phyloP scores from a whole-genome alignment of 2,888 invertebrate species.

The Ectemnius cavifrons region DNA sequence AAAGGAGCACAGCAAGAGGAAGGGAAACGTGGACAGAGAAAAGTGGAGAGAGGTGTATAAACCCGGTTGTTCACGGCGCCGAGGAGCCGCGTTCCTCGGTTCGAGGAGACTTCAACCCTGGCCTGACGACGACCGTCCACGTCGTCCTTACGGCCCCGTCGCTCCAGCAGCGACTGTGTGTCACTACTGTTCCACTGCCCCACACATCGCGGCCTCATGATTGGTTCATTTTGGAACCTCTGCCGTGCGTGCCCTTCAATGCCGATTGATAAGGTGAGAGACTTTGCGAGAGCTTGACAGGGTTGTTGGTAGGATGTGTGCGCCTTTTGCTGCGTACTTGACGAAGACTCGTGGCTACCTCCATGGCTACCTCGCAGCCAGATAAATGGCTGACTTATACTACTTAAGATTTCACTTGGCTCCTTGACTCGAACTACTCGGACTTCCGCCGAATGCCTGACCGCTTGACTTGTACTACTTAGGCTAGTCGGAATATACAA shows the following conservation, averaged over 20 bases:
- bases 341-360: no score
- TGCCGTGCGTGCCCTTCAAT: conserved; percentile 98
- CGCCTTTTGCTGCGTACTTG: no score
- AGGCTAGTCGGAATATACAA: no score
- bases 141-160: conserved; percentile 64
- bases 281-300: conserved; percentile 6
- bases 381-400: no score
- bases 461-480: no score
- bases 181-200: conserved; percentile 75
- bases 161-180: conserved; percentile 65
- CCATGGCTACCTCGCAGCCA: no score
- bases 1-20: conserved; percentile 1
- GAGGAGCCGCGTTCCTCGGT: conserved; percentile 50
- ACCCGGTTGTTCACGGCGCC: conserved; percentile 37
- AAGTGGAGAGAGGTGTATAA: conserved; percentile 36
- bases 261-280: conserved; percentile 95
- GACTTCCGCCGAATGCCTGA: no score
- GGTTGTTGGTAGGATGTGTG: neutral
- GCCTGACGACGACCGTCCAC: conserved; percentile 53
- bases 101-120: conserved; percentile 46
- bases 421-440: no score
- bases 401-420: no score
- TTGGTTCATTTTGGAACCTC: conserved; percentile 98
- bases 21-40: conserved; percentile 20
- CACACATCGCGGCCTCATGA: conserved; percentile 84